Conservation (phyloP, 2,797 vertebrate species). For the Peromyscus attwateri region DNA sequence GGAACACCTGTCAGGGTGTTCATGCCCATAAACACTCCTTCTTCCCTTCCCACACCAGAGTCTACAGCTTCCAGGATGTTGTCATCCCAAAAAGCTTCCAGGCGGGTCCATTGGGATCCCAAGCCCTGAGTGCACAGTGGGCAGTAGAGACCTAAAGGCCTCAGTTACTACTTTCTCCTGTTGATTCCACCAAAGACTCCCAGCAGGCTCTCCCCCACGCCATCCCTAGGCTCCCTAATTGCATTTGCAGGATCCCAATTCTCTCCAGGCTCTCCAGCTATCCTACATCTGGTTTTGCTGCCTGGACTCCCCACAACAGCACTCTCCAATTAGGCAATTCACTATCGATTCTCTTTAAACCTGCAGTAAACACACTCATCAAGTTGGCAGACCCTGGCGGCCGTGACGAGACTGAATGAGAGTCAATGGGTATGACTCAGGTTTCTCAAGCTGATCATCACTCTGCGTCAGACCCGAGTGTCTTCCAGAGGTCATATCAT, state of each 20-base stretch:
- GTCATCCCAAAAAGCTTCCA: background rate
- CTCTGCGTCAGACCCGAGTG: background rate
- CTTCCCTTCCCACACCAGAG: background rate
- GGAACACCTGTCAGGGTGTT: conserved; percentile 51
- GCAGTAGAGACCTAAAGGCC: background rate
- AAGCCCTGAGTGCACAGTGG: background rate
- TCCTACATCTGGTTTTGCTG: background rate
- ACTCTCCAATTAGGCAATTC: background rate
- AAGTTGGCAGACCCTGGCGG: background rate
- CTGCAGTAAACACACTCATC: background rate
- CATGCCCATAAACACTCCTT: background rate
- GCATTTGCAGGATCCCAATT: background rate
- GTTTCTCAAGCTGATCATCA: conserved; percentile 40
- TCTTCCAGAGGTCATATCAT: conserved; percentile 45
- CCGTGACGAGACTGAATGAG: background rate
- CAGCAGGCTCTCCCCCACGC: background rate
- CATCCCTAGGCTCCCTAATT: background rate
- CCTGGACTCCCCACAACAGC: background rate
- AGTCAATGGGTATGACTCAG: background rate
- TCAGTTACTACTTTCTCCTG: background rate
- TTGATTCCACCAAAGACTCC: background rate
- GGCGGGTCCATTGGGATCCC: background rate
- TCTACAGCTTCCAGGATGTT: background rate
- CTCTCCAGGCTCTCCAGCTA: background rate
- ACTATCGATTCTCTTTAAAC: background rate